These are phyloP conservation scores for Lordiphosa andalusiaca DNA, from an alignment of 2,888 invertebrate genomes.

Conservation along the genomic window DNA sequence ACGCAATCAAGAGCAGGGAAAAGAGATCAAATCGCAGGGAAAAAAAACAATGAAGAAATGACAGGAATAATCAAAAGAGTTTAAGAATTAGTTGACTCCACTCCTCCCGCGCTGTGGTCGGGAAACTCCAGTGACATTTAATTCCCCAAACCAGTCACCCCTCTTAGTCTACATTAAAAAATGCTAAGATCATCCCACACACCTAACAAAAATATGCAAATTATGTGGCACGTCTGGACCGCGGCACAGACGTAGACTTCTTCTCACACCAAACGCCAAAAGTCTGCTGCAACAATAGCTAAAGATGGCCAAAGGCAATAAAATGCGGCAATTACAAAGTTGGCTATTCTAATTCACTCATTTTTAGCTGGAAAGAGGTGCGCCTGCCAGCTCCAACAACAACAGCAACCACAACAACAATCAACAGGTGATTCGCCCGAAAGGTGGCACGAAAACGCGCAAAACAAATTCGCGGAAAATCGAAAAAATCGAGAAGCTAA, in stretches of 20 bases:
- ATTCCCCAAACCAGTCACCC: constrained; percentile 25
- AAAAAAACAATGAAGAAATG: constrained; percentile 11
- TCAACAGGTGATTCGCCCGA: constrained; percentile 70
- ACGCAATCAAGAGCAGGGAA: constrained; percentile 37
- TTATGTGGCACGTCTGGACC: constrained; percentile 30
- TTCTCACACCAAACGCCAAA: constrained; percentile 32
- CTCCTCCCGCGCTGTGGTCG: constrained; percentile 1
- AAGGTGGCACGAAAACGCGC: constrained; percentile 67
- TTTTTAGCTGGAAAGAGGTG: constrained; percentile 58
- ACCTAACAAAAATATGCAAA: constrained; percentile 33
- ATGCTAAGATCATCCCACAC: constrained; percentile 6
- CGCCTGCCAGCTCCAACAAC: constrained; percentile 33
- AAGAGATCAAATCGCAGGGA: constrained; percentile 35
- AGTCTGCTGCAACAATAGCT: constrained; percentile 11
- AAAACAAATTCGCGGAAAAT: constrained; percentile 65
- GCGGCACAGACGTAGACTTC: constrained; percentile 15
- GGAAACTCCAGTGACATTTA: constrained; percentile 25
- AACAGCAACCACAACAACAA: constrained; percentile 31
- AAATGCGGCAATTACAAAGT: constrained; percentile 69
- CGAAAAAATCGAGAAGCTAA: constrained; percentile 39
- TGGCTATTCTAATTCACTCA: constrained; percentile 73
- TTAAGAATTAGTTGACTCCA: no score
- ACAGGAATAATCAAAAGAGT: background rate
- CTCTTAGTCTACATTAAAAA: constrained; percentile 28
- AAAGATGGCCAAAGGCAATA: constrained; percentile 44